Evolutionary conservation across 1,140 invertebrate species (phyloP).

Genomic region (Mycetomoellerius zeteki): DNA sequence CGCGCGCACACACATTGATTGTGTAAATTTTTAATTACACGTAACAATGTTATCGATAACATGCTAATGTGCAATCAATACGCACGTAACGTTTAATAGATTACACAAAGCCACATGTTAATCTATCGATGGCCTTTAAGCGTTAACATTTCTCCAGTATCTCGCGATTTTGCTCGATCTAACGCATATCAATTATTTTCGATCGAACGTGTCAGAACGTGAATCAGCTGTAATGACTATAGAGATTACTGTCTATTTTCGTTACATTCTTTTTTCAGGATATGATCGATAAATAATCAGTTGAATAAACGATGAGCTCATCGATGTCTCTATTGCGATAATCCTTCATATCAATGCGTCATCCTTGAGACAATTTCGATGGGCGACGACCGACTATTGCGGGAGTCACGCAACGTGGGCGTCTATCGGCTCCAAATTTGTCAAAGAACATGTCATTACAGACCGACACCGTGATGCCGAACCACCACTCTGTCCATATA

Average conservation of each 20-base stretch:
- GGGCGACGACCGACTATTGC: not conserved
- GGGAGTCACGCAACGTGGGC: slow-evolving; percentile 28
- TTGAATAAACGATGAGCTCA: not conserved
- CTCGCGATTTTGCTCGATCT: not conserved
- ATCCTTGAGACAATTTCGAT: not conserved
- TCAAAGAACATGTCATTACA: slow-evolving; percentile 40
- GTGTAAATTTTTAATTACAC: slow-evolving; percentile 48
- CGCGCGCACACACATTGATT: not conserved
- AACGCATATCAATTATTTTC: not conserved
- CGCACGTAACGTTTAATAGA: slow-evolving; percentile 27
- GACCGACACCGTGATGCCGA: not conserved
- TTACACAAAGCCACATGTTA: slow-evolving; percentile 58
- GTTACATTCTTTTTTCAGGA: not conserved
- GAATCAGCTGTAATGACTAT: not conserved
- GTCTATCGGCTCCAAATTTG: slow-evolving; percentile 53
- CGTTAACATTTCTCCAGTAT: slow-evolving; percentile 63
- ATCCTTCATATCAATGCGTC: not conserved
- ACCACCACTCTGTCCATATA: slow-evolving; percentile 41
- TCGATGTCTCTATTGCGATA: not conserved
- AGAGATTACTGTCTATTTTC: slow-evolving; percentile 2
- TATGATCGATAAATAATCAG: slow-evolving; percentile 7
- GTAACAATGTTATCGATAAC: slow-evolving; percentile 43
- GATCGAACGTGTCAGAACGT: not conserved
- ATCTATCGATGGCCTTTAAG: slow-evolving; percentile 47
- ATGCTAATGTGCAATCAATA: slow-evolving; percentile 57